Evolutionary conservation across 2,797 vertebrate species (phyloP).

Genomic region (Sebastes glaucus): DNA sequence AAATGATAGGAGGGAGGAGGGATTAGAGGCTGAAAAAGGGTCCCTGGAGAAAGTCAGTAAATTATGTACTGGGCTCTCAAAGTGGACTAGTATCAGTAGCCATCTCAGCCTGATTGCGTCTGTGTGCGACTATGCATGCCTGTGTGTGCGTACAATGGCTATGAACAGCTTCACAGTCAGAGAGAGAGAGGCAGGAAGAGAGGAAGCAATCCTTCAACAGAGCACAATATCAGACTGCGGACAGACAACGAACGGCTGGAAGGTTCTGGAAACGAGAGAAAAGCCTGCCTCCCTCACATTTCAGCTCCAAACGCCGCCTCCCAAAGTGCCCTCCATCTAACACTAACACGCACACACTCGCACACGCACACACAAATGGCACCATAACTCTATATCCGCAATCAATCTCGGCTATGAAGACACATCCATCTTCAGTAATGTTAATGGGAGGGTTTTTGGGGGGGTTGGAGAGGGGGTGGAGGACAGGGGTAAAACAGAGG

Average conservation of each 20-base stretch:
- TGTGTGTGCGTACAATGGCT: constrained; percentile 53
- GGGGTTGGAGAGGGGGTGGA: constrained; percentile 82
- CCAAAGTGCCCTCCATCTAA: constrained; percentile 76
- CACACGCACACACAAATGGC: constrained; percentile 78
- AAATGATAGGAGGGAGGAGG: constrained; percentile 63
- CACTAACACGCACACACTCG: constrained; percentile 53
- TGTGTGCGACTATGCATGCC: constrained; percentile 51
- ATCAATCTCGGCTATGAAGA: constrained; percentile 99
- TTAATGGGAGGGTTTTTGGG: constrained; percentile 88
- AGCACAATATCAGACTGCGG: constrained; percentile 78
- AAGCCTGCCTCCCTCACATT: constrained; percentile 73
- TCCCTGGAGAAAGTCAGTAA: constrained; percentile 74
- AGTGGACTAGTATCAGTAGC: constrained; percentile 71
- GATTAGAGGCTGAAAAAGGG: constrained; percentile 53
- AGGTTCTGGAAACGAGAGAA: constrained; percentile 77
- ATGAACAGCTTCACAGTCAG: constrained; percentile 64
- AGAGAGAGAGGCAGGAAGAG: constrained; percentile 69
- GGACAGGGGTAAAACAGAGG: constrained; percentile 80
- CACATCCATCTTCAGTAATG: constrained; percentile 99
- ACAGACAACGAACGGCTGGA: constrained; percentile 81
- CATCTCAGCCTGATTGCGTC: constrained; percentile 72
- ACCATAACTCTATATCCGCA: constrained; percentile 98
- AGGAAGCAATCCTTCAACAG: constrained; percentile 82
- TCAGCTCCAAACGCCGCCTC: constrained; percentile 61
- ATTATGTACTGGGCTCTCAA: constrained; percentile 73